Conservation (phyloP, 2,113 vertebrate species). For the Peucedramus taeniatus region DNA sequence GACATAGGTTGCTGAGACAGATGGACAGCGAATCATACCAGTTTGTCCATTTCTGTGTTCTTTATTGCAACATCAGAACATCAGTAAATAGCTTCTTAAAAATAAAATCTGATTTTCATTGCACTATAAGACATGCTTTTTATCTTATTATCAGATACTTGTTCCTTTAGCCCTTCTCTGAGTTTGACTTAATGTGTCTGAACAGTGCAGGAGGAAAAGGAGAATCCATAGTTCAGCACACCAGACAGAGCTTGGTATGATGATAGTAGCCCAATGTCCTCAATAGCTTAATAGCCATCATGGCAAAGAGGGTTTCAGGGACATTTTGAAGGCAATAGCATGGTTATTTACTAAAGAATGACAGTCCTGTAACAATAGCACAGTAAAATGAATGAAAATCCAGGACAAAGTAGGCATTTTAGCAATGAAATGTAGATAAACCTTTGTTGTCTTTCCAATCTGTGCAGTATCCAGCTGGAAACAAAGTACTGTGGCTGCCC, state of each 20-base stretch:
- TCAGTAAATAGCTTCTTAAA: neutral
- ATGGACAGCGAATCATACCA: neutral
- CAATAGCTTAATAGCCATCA: neutral
- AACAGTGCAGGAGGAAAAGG: neutral
- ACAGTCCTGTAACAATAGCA: neutral
- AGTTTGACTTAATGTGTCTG: neutral
- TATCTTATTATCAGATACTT: neutral
- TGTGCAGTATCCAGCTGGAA: neutral
- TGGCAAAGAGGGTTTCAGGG: neutral
- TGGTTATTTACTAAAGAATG: neutral
- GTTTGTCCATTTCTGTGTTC: neutral
- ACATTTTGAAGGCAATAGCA: neutral
- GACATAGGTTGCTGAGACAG: neutral
- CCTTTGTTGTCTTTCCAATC: neutral
- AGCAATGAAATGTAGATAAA: neutral
- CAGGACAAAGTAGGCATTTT: neutral
- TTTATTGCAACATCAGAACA: neutral
- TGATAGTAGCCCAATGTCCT: accelerated
- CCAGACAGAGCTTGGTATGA: neutral
- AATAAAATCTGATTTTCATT: neutral
- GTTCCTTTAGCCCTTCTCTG: neutral
- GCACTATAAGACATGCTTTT: neutral
- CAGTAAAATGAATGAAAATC: neutral
- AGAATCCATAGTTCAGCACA: neutral
- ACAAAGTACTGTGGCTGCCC: neutral